Percentiles rank a stretch among this genome's conserved stretches.
Evolutionary conservation across 1,140 invertebrate species (phyloP).

Genomic region (Pteromalus puparum): DNA sequence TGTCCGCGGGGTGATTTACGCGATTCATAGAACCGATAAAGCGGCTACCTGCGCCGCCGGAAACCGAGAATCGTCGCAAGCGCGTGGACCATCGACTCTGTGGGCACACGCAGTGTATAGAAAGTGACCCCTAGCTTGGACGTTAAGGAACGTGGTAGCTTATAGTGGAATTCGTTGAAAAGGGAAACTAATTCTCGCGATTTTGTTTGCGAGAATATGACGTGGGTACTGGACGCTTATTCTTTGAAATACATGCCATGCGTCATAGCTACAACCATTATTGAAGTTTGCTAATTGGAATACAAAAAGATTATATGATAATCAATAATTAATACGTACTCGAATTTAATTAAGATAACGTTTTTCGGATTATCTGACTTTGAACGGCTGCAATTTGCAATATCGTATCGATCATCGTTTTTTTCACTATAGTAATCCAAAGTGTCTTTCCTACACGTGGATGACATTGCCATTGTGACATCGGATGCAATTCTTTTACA

Average conservation of each 20-base stretch:
- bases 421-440: not conserved
- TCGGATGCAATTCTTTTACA: too few species aligned
- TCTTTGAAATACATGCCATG: not conserved
- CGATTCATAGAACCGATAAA: constrained; percentile 55
- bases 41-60: constrained; percentile 45
- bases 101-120: not conserved
- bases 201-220: not conserved
- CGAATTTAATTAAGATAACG: not conserved
- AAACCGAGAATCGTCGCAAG: constrained; percentile 50
- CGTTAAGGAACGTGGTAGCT: not conserved
- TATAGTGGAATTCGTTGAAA: not conserved
- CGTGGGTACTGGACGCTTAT: not conserved
- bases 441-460: not conserved
- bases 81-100: constrained; percentile 18
- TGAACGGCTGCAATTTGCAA: not conserved
- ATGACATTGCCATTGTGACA: too few species aligned
- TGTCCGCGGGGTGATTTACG: constrained; percentile 55
- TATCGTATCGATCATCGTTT: not conserved
- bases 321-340: not conserved
- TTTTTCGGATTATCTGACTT: not conserved
- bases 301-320: not conserved
- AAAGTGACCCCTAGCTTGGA: constrained; percentile 1
- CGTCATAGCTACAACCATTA: not conserved
- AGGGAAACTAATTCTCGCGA: not conserved
- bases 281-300: not conserved